Base-by-base conservation (phyloP, 92 coral and sea anemone genomes). In the Porites divaricata region DNA sequence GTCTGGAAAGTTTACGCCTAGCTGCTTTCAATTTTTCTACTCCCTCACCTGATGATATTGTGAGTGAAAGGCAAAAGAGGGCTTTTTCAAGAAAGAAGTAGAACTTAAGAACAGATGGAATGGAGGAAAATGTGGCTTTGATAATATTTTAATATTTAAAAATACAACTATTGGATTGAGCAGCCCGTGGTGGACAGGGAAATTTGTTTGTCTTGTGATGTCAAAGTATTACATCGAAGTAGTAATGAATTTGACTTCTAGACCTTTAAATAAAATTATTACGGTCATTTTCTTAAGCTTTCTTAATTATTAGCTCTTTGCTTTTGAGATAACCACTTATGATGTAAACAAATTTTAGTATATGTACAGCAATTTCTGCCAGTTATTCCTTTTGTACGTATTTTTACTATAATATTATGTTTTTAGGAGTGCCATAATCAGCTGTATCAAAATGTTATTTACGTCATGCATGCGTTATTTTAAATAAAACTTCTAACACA, bases 31-130 rank as follows among this genome's bases (percentile, higher is more conserved):
- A 96, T 79, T 96, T 96, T 70, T 67, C 81, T 6, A 79, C 87
- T 28, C 96, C 94, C 1, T 96, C 99, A 61, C 99, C 99, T 20
- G 99, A 96, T 81, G 99, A 96, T 74, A 57, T 90, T 62, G 94
- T 96, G 59, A 63, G 61, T 25, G 79, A 79, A 76, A 92, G 85
- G 71, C 99, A 96, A 63, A 87, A 82, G 26, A 74, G 89, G 86
- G 91, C 94, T 12, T 95, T 95, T 74, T 73, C 88, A 25, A 77
- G 79, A 53, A 89, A 89, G 72, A 75, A 79, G 71, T 84, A 21
- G 45, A 35, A 35, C 45, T 35, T 35, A 35, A 0, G 45, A 4
- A 35, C 45, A 35, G 45, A 35, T 35, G 45, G 45, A 35, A 35
- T 35, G 4, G 45, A 35, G 45, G 45, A 35, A 35, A 35, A 4